Conservation (phyloP, 2,888 invertebrate species). For the Drosophila mimetica region DNA sequence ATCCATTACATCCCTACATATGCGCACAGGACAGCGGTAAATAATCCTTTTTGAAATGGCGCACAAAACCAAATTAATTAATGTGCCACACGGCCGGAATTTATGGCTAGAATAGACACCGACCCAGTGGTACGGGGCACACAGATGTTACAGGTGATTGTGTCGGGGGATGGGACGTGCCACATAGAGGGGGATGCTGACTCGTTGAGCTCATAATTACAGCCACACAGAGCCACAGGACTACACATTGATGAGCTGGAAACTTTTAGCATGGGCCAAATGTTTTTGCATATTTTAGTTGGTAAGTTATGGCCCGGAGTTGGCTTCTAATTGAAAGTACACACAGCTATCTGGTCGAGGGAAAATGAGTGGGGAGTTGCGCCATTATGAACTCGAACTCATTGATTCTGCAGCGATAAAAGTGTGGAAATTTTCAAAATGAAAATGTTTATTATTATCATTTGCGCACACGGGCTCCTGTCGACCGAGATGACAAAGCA, state of each 20-base stretch:
- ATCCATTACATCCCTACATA: conserved; percentile 2
- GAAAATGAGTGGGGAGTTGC: conserved; percentile 6
- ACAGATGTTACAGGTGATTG: conserved; percentile 71
- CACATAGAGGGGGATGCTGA: conserved; percentile 1
- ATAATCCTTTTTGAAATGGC: conserved; percentile 82
- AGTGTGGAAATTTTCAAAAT: conserved; percentile 67
- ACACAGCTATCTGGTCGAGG: conserved; percentile 46
- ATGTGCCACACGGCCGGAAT: conserved; percentile 83
- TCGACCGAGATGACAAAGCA: conserved; percentile 76
- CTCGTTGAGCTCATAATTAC: conserved; percentile 54
- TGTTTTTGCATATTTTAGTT: conserved; percentile 77
- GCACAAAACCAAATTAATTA: conserved; percentile 82
- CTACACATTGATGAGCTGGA: conserved; percentile 66
- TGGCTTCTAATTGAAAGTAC: conserved; percentile 79
- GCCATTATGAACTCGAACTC: conserved; percentile 65
- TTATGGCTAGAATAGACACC: conserved; percentile 75
- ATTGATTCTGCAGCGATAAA: conserved; percentile 70
- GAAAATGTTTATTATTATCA: conserved; percentile 78
- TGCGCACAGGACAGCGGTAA: conserved; percentile 68
- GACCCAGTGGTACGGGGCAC: conserved; percentile 8
- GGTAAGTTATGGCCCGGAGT: conserved; percentile 76
- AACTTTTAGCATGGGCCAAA: conserved; percentile 60
- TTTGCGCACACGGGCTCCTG: conserved; percentile 63
- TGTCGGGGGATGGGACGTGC: neutral
- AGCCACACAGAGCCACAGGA: conserved; percentile 6